Base-by-base conservation (phyloP, 2,113 vertebrate genomes). In the Stigmatopora nigra region DNA sequence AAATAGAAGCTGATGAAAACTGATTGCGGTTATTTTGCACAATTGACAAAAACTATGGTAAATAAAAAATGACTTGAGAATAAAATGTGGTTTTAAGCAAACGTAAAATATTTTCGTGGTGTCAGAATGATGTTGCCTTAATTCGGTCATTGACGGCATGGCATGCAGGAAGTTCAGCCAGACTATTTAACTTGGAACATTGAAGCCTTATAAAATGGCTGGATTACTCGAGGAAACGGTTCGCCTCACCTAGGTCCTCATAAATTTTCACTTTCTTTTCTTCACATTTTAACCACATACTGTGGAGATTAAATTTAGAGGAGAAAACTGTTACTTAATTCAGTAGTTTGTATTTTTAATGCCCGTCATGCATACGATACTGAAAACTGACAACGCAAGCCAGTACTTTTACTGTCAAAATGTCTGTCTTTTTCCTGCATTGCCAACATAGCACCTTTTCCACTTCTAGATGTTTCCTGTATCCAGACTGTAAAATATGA, bases 131-230 rank as follows among this genome's bases (percentile, higher is more conserved):
- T 66, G 59, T 70, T 76, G 78, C 76, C 58, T 48, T 78, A 78
- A 84, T 78, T 82, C 75, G 71, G 78, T 63, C 70, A 72, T 49
- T 76, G 74, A 62, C 78, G 44, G 22, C 56, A 25, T 73, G 82
- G 31, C 56, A 25, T 73, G 82, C 63, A 55, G 75, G 71, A 81
- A 86, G 83, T 71, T 67, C 22, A 58, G 82, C 67, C 77, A 69
- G 63, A 79, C 66, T 85, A 74, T 88, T 89, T 86, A 67, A 66
- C 73, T 88, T 87, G 82, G 86, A 89, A 67, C 65, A 68, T 20
- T 5, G 65, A 85, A 67, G 70, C 68, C 71, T 80, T 64, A 5
- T 38, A 71, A 82, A 79, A 78, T 65, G 64, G 63, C 77, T 60
- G 65, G 71, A 73, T 60, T 16, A 46, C 73, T 75, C 38, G 0